Evolutionary conservation across 23 tunicate genomes (phyloP).

Genomic region (Corella eumyota): DNA sequence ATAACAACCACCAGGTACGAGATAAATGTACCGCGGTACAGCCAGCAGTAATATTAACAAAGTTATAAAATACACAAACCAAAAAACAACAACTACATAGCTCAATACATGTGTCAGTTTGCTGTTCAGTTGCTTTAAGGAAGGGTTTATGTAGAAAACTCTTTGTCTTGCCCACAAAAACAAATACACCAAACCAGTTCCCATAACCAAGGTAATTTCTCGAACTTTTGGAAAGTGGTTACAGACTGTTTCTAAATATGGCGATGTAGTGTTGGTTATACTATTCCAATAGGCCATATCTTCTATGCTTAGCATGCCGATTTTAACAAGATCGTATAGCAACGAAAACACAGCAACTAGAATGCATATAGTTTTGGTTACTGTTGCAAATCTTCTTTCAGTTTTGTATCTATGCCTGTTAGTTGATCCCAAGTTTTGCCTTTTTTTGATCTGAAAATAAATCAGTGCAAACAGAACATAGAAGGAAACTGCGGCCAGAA

Average conservation of each 20-base stretch:
- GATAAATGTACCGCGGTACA: constrained; percentile 13
- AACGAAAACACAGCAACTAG: constrained; percentile 2
- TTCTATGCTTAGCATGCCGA: not conserved
- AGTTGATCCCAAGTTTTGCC: too few species aligned
- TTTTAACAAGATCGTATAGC: not conserved
- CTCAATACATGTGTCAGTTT: constrained; percentile 7
- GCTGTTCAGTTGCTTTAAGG: constrained; percentile 30
- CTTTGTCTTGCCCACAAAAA: constrained; percentile 68
- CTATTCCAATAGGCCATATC: constrained; percentile 8
- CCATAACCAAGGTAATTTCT: constrained; percentile 9
- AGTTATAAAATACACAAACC: constrained; percentile 23
- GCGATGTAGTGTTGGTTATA: not conserved
- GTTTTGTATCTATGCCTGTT: too few species aligned
- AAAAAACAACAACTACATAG: constrained; percentile 14
- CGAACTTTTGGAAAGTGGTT: constrained; percentile 10
- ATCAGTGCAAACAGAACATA: too few species aligned
- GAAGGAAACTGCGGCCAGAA: too few species aligned
- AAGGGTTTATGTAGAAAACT: constrained; percentile 39
- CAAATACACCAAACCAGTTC: constrained; percentile 25
- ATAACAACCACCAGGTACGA: constrained; percentile 19
- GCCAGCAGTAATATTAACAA: not conserved
- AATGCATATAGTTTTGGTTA: constrained; percentile 11
- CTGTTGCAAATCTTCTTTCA: constrained; percentile 13
- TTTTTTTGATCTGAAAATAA: too few species aligned
- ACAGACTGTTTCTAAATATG: not conserved